Evolutionary conservation across 2,888 invertebrate species (phyloP).

Genomic region (Apamea sordens): DNA sequence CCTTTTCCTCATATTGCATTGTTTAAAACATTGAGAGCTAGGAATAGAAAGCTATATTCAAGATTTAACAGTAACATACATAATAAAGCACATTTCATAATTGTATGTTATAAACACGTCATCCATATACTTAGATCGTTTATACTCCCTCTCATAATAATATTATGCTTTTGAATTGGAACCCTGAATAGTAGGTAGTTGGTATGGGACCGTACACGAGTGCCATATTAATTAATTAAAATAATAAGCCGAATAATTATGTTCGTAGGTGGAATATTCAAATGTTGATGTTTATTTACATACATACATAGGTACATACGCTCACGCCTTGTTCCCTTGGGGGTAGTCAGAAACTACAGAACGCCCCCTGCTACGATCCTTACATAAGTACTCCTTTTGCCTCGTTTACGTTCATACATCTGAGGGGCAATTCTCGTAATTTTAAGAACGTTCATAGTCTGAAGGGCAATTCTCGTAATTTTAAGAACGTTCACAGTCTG

Average conservation of each 20-base stretch:
- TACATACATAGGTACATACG: not conserved
- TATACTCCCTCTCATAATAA: conserved; percentile 17
- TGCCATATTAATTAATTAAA: conserved; percentile 48
- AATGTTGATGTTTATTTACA: conserved; percentile 31
- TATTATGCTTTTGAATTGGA: conserved; percentile 35
- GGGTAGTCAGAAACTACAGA: not conserved
- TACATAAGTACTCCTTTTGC: not conserved
- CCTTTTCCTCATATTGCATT: not conserved
- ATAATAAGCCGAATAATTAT: conserved; percentile 37
- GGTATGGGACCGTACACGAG: conserved; percentile 13
- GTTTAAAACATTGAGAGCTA: not conserved
- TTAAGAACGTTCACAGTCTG: too few species aligned
- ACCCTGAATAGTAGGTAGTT: conserved; percentile 11
- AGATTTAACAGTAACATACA: not conserved
- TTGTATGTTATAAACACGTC: not conserved
- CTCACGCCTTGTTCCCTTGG: not conserved
- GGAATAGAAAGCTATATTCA: not conserved
- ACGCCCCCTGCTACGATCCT: not conserved
- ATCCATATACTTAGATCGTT: conserved; percentile 3
- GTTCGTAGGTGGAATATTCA: conserved; percentile 12
- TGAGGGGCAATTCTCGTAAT: too few species aligned
- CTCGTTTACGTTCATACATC: too few species aligned
- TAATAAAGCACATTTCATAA: not conserved
- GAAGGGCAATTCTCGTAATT: too few species aligned
- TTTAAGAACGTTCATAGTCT: too few species aligned